A percentile compares a stretch with the other conserved stretches of the same genome.
phyloP scores from a whole-genome alignment of 2,113 vertebrate species.

The Chaetura pelagica region DNA sequence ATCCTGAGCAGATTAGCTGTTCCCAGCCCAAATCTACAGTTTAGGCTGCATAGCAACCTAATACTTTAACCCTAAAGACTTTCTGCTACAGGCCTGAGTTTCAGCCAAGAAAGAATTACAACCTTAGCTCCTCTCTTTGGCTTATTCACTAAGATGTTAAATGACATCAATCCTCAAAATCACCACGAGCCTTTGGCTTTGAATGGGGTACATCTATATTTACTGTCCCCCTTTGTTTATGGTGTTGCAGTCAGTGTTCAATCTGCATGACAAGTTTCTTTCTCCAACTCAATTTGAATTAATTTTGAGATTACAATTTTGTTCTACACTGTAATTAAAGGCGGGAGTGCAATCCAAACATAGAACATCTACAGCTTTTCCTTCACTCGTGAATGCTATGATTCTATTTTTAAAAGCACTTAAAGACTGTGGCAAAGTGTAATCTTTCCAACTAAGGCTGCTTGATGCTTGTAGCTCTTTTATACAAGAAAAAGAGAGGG shows the following conservation, averaged over 20 bases:
- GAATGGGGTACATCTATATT: not conserved
- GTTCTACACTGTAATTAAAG: not conserved
- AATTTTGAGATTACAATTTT: constrained; percentile 49
- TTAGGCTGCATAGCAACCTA: not conserved
- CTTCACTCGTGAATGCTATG: not conserved
- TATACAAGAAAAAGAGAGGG: not conserved
- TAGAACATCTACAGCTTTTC: constrained; percentile 14
- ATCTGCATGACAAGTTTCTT: not conserved
- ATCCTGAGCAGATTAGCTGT: not conserved
- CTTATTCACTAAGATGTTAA: not conserved
- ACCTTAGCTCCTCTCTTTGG: not conserved
- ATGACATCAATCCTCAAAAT: not conserved
- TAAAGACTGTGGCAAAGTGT: not conserved
- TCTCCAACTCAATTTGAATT: constrained; percentile 38
- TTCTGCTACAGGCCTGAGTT: not conserved
- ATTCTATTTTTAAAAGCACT: constrained; percentile 36
- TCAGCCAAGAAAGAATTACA: not conserved
- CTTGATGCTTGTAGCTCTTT: not conserved
- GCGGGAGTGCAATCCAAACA: not conserved
- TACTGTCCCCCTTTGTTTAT: not conserved
- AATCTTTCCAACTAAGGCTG: not conserved
- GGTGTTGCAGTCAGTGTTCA: constrained; percentile 8
- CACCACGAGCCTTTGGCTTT: not conserved
- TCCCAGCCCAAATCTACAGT: not conserved
- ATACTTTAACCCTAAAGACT: not conserved